These are phyloP conservation scores for Tylochromis polylepis DNA, from an alignment of 2,113 vertebrate genomes.

Conservation along the genomic window DNA sequence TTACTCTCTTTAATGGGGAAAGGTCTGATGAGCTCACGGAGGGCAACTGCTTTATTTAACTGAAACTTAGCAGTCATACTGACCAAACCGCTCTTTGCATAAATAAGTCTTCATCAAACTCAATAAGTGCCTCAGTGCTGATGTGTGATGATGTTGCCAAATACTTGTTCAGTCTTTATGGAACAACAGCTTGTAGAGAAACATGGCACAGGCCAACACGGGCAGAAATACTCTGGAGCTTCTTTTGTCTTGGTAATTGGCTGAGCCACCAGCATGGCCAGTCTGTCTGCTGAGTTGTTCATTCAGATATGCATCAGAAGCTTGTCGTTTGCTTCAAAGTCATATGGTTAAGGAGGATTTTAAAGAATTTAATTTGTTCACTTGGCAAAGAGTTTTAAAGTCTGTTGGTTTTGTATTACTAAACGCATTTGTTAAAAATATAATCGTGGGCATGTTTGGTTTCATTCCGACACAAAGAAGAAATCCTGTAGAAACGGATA, in stretches of 20 bases:
- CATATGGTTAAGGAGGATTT: not conserved
- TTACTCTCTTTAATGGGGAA: not conserved
- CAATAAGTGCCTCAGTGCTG: not conserved
- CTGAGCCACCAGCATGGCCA: not conserved
- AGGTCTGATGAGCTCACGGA: not conserved
- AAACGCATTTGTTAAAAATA: not conserved
- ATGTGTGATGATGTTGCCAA: not conserved
- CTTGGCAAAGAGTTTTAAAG: not conserved
- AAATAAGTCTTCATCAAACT: not conserved
- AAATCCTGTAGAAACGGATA: not conserved
- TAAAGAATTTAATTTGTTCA: not conserved
- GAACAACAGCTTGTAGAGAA: conserved; percentile 16
- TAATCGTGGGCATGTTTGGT: not conserved
- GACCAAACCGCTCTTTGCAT: not conserved
- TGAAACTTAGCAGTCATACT: not conserved
- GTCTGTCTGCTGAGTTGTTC: not conserved
- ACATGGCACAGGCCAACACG: not conserved
- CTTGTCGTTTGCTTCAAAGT: not conserved
- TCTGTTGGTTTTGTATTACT: not conserved
- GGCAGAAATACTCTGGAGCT: not conserved
- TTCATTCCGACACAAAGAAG: not conserved
- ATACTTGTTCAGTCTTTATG: conserved; percentile 1
- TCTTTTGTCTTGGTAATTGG: conserved; percentile 27
- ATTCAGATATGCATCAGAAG: not conserved
- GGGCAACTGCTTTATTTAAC: not conserved